Evolutionary conservation across 1,140 invertebrate species (phyloP).

Genomic region (Nephotettix cincticeps): DNA sequence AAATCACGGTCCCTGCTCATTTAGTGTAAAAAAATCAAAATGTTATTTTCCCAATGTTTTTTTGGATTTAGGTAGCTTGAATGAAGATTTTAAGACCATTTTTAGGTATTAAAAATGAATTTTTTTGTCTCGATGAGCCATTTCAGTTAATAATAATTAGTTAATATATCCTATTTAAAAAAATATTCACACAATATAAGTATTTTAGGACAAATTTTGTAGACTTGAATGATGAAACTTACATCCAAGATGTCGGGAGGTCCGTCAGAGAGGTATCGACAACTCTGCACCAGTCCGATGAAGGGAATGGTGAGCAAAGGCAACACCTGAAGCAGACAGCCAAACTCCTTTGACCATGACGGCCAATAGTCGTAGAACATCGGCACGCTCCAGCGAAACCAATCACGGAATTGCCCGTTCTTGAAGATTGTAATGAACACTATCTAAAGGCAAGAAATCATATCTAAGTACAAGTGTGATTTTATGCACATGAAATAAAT

Average conservation of each 20-base stretch:
- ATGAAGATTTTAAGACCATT: too few species aligned
- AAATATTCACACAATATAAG: neutral
- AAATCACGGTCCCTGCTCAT: too few species aligned
- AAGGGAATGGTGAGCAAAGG: conserved; percentile 74
- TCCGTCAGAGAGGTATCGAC: conserved; percentile 75
- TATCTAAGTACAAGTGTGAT: too few species aligned
- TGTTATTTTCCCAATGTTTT: too few species aligned
- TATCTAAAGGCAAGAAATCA: conserved; percentile 58
- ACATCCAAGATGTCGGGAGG: conserved; percentile 87
- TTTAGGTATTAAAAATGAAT: too few species aligned
- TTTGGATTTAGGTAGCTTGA: too few species aligned
- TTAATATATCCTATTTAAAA: too few species aligned
- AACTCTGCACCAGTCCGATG: conserved; percentile 77
- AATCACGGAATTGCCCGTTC: conserved; percentile 67
- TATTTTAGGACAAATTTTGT: neutral
- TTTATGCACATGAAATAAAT: too few species aligned
- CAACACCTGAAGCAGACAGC: conserved; percentile 72
- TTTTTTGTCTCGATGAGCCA: too few species aligned
- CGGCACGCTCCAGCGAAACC: conserved; percentile 65
- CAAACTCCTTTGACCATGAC: conserved; percentile 73
- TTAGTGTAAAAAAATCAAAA: too few species aligned
- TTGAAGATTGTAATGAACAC: conserved; percentile 76
- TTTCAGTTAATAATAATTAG: too few species aligned
- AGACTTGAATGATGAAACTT: conserved; percentile 47
- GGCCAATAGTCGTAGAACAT: conserved; percentile 67